phyloP scores from a whole-genome alignment of 2,888 invertebrate species.

The Orthonychiurus folsomi region DNA sequence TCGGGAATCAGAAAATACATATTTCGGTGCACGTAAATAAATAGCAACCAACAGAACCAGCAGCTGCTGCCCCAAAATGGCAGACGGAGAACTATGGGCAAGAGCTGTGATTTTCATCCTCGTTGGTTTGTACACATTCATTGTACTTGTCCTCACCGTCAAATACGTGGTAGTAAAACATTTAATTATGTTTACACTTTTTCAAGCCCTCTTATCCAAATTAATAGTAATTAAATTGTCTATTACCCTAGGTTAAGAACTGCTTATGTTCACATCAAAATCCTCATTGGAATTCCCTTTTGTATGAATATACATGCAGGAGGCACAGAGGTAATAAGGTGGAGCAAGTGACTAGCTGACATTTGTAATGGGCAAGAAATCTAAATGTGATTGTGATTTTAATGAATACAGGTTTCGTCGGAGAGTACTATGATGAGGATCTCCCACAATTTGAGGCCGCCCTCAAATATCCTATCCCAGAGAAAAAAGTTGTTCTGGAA shows the following conservation, averaged over 20 bases:
- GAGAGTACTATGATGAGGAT: not conserved
- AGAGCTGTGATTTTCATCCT: conserved; percentile 10
- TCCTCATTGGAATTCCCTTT: too few species aligned
- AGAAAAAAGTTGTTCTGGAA: not conserved
- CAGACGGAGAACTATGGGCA: conserved; percentile 10
- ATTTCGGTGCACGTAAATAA: too few species aligned
- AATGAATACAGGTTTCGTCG: not conserved
- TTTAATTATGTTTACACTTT: not conserved
- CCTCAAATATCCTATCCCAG: not conserved
- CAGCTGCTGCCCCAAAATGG: too few species aligned
- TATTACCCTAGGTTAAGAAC: not conserved
- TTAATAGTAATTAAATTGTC: conserved; percentile 8
- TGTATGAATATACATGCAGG: too few species aligned
- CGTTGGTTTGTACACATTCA: conserved; percentile 2
- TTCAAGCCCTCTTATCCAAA: not conserved
- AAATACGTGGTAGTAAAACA: conserved; percentile 5
- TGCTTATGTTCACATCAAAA: not conserved
- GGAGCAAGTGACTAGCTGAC: too few species aligned
- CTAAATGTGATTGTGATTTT: not conserved
- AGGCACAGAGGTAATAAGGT: too few species aligned
- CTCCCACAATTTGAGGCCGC: not conserved
- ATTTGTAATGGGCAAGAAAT: too few species aligned
- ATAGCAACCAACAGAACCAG: too few species aligned
- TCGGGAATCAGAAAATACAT: too few species aligned
- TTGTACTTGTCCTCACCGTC: conserved; percentile 4